phyloP scores from a whole-genome alignment of 1,140 invertebrate species.

The Achatina immaculata region DNA sequence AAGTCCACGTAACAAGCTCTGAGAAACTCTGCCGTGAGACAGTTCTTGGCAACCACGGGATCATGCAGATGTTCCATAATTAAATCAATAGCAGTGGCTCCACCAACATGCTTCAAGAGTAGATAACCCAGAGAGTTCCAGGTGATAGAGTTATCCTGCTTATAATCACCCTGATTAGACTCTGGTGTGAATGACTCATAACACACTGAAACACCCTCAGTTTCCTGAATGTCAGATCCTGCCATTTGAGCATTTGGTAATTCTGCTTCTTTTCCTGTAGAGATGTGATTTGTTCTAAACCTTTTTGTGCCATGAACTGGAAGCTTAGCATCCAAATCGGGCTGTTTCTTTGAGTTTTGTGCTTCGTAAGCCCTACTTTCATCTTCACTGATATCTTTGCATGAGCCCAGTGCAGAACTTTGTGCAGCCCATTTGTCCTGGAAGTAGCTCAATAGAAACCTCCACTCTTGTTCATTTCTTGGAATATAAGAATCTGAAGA shows the following conservation, averaged over 20 bases:
- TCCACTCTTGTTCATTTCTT: conserved; percentile 23
- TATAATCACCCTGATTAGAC: background rate
- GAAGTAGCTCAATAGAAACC: background rate
- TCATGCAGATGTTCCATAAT: conserved; percentile 22
- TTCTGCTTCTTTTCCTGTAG: background rate
- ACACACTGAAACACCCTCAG: background rate
- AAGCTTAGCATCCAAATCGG: background rate
- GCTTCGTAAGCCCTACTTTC: background rate
- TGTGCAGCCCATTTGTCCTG: background rate
- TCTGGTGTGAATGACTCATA: conserved; percentile 12
- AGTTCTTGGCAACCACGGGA: background rate
- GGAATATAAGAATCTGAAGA: conserved; percentile 26
- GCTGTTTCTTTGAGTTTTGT: background rate
- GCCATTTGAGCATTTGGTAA: background rate
- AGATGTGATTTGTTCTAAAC: background rate
- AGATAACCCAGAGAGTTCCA: conserved; percentile 27
- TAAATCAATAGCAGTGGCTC: conserved; percentile 26
- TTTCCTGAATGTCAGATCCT: background rate
- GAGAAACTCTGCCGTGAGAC: conserved; percentile 23
- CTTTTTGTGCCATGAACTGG: background rate
- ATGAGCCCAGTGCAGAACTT: background rate
- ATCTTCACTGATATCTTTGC: background rate
- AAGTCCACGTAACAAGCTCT: conserved; percentile 22
- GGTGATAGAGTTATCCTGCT: background rate
- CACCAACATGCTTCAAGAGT: conserved; percentile 27